Evolutionary conservation across 2,113 vertebrate species (phyloP), one percentile per base, ranked within the genome.

Genomic region (Chloroceryle aenea): DNA sequence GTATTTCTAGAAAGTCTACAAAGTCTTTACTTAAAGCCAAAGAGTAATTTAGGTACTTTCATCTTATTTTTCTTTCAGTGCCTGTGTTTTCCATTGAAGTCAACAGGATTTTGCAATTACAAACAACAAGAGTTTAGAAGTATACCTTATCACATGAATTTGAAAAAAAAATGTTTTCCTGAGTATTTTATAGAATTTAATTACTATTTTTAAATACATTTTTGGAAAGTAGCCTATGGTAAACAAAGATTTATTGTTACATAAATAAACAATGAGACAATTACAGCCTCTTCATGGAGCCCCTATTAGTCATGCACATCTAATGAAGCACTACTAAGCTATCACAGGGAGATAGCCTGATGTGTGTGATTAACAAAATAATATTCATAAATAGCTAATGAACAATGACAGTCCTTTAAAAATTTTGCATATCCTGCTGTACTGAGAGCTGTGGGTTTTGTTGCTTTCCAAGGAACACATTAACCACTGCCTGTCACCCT

Each of bases 181-280:
- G 36, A 50, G 61, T 43, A 56, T 64, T 87, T 72, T 38, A 64
- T 2, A 50, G 42, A 40, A 81, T 45, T 63, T 87, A 89, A 85
- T 82, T 81, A 72, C 61, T 68, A 91, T 67, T 88, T 90, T 88
- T 48, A 87, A 92, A 93, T 32, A 87, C 62, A 50, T 79, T 89
- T 95, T 95, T 75, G 5, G 68, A 92, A 89, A 75, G 64, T 53
- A 96, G 95, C 76, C 58, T 84, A 45, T 43, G 34, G 92, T 68
- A 95, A 95, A 94, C 76, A 81, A 76, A 84, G 83, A 96, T 95
- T 88, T 90, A 93, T 90, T 87, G 73, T 42, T 89, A 93, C 76
- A 95, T 88, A 88, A 97, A 96, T 97, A 93, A 96, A 95, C 92
- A 92, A 90, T 59, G 90, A 96, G 92, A 94, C 90, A 96, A 97